Base-by-base conservation (phyloP, 2,797 vertebrate genomes). In the Eospalax fontanierii region DNA sequence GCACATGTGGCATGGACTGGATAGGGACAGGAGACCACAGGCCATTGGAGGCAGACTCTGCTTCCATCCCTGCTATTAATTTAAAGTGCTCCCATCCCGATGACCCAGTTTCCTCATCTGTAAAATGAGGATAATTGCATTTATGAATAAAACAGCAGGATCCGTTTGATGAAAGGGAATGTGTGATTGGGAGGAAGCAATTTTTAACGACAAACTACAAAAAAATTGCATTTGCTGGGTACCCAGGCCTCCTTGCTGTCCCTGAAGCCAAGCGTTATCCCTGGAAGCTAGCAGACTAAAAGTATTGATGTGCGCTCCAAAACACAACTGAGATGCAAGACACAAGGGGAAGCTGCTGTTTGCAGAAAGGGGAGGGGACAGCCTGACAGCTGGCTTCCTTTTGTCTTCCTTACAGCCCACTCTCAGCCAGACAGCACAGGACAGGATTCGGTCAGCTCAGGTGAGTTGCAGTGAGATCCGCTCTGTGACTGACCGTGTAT, bases 61-160 rank as follows among this genome's bases (percentile, higher is more conserved):
- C 50, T 86, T 78, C 75, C n/a, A 33, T 66, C 11, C 38, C 35
- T 61, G 1, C 70, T 66, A 91, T 40, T 46, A 63, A 68, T 54
- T 89, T 73, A 59, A 76, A 57, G 46, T 14, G 28, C 54, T 82
- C 81, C 26, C 43, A 10, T 86, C 57, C 75, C 38, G 73, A 11
- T 79, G 93, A 91, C 91, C 93, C 93, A 70, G 84, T 95, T 95
- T 95, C 94, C 93, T 88, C 96, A 91, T 94, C 95, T 97, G 59
- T 91, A 91, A 87, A 97, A 91, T 70, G 73, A 86, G 26, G 54
- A 54, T 88, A 68, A 93, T 94, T 84, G 35, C 78, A 71, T 90
- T 94, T 91, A 95, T 88, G 87, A 95, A 96, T 93, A 94, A 96
- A 95, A 90, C 78, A 95, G 89, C 57, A 81, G 54, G 71, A 79